These are phyloP conservation scores for Chrysolina haemoptera DNA, from an alignment of 2,888 invertebrate genomes.

Conservation along the genomic window DNA sequence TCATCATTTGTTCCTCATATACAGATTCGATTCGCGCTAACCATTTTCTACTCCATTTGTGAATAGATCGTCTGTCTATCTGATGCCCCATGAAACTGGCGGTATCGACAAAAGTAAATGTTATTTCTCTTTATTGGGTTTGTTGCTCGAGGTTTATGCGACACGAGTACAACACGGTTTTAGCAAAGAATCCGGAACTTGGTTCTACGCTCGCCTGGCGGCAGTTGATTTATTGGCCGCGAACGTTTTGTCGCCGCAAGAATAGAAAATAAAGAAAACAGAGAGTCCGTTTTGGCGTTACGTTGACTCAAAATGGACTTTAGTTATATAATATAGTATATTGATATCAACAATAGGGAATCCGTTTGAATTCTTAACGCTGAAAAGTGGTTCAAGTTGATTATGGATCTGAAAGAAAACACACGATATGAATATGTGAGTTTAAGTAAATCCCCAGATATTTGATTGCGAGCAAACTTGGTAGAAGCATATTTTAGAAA, in stretches of 20 bases:
- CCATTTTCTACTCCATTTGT: neutral
- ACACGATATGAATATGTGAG: too few species aligned
- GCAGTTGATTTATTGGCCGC: constrained; percentile 8
- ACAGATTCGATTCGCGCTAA: neutral
- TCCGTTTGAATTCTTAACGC: too few species aligned
- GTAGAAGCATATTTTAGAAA: too few species aligned
- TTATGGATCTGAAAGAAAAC: too few species aligned
- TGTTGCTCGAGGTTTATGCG: constrained; percentile 11
- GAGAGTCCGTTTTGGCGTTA: neutral
- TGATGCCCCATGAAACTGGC: constrained; percentile 7
- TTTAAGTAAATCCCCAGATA: too few species aligned
- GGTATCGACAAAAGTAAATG: constrained; percentile 22
- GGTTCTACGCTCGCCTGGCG: constrained; percentile 6
- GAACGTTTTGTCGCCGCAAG: constrained; percentile 7
- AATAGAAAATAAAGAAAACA: constrained; percentile 11
- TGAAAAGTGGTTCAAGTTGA: too few species aligned
- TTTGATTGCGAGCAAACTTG: too few species aligned
- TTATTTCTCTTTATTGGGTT: constrained; percentile 23
- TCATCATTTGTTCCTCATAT: neutral
- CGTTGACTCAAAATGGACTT: neutral
- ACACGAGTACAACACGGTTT: constrained; percentile 19
- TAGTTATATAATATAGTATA: too few species aligned
- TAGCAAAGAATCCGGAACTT: constrained; percentile 18
- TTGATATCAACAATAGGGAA: too few species aligned
- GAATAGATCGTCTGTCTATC: constrained; percentile 7